Conservation (phyloP, 2,113 vertebrate species). For the Daphoenositta chrysoptera region DNA sequence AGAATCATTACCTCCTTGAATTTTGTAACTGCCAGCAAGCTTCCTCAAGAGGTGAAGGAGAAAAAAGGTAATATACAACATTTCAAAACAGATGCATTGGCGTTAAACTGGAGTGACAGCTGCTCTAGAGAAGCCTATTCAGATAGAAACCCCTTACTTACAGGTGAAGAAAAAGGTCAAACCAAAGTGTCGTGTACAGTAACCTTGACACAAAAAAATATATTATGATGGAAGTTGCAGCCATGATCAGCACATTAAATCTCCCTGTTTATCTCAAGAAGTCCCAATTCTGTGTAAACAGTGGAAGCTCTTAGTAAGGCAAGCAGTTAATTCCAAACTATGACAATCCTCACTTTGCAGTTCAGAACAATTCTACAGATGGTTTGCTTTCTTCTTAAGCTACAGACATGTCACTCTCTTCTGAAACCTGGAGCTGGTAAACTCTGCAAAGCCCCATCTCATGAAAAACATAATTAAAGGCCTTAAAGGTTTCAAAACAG, state of each 20-base stretch:
- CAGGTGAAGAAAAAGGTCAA: not conserved
- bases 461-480: not conserved
- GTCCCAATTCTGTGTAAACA: not conserved
- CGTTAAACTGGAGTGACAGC: not conserved
- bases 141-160: not conserved
- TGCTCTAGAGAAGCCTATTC: not conserved
- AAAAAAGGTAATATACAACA: not conserved
- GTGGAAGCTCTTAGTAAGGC: not conserved
- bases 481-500: not conserved
- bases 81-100: not conserved
- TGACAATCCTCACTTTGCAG: not conserved
- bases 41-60: not conserved
- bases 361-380: not conserved
- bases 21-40: not conserved
- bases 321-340: not conserved
- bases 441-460: not conserved
- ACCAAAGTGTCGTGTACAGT: not conserved
- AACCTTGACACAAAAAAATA: not conserved
- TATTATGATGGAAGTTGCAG: not conserved
- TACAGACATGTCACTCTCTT: not conserved
- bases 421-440: not conserved
- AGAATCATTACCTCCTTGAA: not conserved
- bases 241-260: not conserved
- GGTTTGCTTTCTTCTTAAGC: not conserved
- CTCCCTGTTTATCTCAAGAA: not conserved